A percentile compares a stretch with the other conserved stretches of the same genome.
Conservation (phyloP, 2,113 vertebrate genomes). For the Pelusios castaneus region DNA sequence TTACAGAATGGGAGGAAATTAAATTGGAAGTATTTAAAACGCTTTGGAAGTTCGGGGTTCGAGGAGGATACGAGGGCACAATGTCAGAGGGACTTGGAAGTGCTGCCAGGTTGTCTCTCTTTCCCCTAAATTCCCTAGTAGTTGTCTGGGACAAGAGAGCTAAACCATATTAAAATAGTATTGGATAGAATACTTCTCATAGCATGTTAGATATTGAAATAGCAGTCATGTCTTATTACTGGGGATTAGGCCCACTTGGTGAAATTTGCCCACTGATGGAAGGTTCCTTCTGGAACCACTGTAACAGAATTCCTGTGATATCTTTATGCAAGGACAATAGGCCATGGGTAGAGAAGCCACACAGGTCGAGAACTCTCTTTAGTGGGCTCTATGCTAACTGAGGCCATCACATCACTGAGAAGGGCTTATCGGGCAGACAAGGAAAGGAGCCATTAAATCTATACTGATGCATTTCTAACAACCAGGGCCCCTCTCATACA, state of each 20-base stretch:
- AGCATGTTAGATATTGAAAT: not conserved
- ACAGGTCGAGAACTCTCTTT: not conserved
- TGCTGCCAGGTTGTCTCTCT: not conserved
- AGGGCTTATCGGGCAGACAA: not conserved
- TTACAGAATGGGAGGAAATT: no score
- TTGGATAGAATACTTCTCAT: not conserved
- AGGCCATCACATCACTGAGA: not conserved
- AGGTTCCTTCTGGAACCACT: not conserved
- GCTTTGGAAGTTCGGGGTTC: not conserved
- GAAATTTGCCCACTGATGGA: not conserved
- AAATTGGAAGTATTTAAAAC: not conserved
- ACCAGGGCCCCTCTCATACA: no score
- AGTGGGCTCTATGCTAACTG: not conserved
- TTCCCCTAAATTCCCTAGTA: not conserved
- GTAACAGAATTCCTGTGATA: not conserved
- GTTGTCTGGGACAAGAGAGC: not conserved
- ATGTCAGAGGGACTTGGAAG: not conserved
- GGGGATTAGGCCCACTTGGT: no score
- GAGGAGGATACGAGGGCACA: not conserved
- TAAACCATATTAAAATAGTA: not conserved
- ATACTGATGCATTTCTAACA: not conserved
- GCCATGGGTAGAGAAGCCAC: not conserved
- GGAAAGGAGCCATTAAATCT: not conserved
- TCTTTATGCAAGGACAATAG: not conserved
- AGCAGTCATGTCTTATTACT: not conserved